Evolutionary conservation across 2,888 invertebrate genomes (phyloP).

Genomic region (Ochlodes sylvanus): DNA sequence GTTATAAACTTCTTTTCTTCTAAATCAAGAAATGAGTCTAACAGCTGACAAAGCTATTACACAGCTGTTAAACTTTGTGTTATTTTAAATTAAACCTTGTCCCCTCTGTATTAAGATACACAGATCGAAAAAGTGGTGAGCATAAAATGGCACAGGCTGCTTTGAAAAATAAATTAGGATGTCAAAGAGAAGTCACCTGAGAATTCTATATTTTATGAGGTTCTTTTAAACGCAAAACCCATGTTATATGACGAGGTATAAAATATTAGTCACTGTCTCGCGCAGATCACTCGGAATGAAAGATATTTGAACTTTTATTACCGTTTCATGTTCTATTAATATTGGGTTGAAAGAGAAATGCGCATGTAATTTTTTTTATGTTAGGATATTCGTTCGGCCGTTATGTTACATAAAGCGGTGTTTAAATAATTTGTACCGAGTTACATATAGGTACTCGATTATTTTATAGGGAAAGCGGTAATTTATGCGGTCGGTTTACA

Average conservation of each 20-base stretch:
- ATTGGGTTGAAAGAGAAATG: slow-evolving; percentile 29
- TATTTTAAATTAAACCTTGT: slow-evolving; percentile 25
- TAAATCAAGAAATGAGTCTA: slow-evolving; percentile 49
- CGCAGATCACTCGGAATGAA: slow-evolving; percentile 21
- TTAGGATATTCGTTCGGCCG: slow-evolving; percentile 4
- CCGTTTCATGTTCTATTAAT: slow-evolving; percentile 29
- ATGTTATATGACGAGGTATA: slow-evolving; percentile 53
- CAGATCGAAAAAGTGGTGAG: not conserved
- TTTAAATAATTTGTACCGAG: not conserved
- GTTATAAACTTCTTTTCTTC: slow-evolving; percentile 56
- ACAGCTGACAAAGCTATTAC: slow-evolving; percentile 21
- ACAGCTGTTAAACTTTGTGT: slow-evolving; percentile 33
- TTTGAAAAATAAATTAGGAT: slow-evolving; percentile 61
- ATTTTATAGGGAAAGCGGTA: not conserved
- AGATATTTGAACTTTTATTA: slow-evolving; percentile 33
- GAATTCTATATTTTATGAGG: slow-evolving; percentile 60
- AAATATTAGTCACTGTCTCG: slow-evolving; percentile 41
- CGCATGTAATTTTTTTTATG: slow-evolving; percentile 31
- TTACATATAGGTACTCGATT: not conserved
- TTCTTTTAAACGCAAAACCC: slow-evolving; percentile 59
- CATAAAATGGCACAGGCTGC: slow-evolving; percentile 41
- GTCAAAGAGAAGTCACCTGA: slow-evolving; percentile 66
- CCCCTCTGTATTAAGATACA: not conserved
- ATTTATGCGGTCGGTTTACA: too few species aligned
- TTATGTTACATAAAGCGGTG: slow-evolving; percentile 15